Evolutionary conservation across 2,888 invertebrate genomes (phyloP).

Genomic region (Coelinius sp.): DNA sequence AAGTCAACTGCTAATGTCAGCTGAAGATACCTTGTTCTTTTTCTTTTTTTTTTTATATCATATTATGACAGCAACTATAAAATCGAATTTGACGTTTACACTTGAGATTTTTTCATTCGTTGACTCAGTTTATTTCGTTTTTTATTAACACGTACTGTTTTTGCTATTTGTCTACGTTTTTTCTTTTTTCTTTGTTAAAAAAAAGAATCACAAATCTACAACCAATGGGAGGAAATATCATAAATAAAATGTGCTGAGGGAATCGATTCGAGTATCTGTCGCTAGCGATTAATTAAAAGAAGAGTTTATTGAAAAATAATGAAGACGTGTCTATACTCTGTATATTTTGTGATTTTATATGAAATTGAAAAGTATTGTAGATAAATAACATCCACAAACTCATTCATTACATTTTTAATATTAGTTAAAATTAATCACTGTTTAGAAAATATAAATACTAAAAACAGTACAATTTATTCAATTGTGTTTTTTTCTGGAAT

Average conservation of each 20-base stretch:
- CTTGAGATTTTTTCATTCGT: constrained; percentile 3
- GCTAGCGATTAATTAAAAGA: neutral
- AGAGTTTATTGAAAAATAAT: neutral
- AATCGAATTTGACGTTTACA: neutral
- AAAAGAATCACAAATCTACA: neutral
- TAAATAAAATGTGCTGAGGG: neutral
- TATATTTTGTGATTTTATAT: constrained; percentile 71
- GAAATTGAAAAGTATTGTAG: constrained; percentile 68
- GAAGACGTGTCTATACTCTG: constrained; percentile 62
- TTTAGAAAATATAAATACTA: constrained; percentile 11
- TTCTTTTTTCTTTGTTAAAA: too few species aligned
- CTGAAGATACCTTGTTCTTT: neutral
- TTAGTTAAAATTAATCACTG: constrained; percentile 2
- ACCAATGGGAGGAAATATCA: neutral
- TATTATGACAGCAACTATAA: neutral
- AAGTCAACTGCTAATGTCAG: neutral
- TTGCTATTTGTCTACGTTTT: neutral
- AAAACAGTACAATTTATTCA: neutral
- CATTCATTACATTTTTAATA: constrained; percentile 5
- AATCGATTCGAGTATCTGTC: neutral
- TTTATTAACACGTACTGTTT: constrained; percentile 5
- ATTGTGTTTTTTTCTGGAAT: neutral
- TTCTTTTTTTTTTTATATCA: neutral
- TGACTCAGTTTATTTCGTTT: neutral
- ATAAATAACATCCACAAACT: constrained; percentile 52